phyloP scores from a whole-genome alignment of 2,797 vertebrate species.

The Falco rusticolus region DNA sequence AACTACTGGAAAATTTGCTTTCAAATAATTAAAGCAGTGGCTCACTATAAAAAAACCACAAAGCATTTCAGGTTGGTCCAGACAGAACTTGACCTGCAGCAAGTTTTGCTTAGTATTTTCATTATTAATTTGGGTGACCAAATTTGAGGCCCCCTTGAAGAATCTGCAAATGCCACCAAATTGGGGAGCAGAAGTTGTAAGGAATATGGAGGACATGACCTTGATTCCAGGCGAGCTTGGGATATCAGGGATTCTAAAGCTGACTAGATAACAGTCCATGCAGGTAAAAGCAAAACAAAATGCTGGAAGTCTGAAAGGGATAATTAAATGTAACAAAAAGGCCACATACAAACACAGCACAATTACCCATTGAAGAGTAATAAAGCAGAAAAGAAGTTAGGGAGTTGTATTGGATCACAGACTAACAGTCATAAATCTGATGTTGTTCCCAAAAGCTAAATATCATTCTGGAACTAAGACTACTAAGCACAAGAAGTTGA shows the following conservation, averaged over 20 bases:
- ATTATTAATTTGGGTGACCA: background rate
- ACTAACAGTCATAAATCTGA: background rate
- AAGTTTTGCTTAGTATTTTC: background rate
- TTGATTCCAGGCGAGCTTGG: background rate
- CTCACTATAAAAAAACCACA: background rate
- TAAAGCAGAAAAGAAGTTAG: background rate
- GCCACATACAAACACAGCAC: no score
- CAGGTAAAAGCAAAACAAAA: background rate
- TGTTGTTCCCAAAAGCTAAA: background rate
- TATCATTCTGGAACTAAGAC: background rate
- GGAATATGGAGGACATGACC: accelerated
- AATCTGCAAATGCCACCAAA: background rate
- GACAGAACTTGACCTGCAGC: background rate
- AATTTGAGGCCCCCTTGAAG: background rate
- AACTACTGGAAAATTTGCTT: background rate
- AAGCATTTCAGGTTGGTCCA: background rate
- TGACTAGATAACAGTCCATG: background rate
- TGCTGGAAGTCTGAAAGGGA: background rate
- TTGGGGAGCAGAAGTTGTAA: background rate
- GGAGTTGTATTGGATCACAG: background rate
- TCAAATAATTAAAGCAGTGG: background rate
- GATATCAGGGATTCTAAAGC: background rate
- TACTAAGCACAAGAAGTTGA: background rate
- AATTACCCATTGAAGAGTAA: background rate
- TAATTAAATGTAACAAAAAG: background rate